Percentiles rank a stretch among this genome's conserved stretches.
These are phyloP conservation scores for Sericinus montela DNA, from an alignment of 2,888 invertebrate species.

Conservation along the genomic window DNA sequence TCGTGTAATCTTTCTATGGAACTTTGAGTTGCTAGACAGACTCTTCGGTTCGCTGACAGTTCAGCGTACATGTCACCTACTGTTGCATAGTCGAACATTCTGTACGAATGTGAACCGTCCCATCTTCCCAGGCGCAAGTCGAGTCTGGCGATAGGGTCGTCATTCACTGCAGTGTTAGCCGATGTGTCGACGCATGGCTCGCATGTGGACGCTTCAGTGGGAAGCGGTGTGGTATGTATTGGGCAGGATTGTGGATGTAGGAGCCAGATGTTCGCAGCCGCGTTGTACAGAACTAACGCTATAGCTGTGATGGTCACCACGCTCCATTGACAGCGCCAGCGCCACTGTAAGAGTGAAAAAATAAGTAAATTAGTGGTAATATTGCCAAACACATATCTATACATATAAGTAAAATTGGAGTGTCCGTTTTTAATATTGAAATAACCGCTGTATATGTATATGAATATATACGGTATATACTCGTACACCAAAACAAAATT, in stretches of 20 bases:
- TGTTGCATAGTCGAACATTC: slow-evolving; percentile 85
- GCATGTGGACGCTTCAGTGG: slow-evolving; percentile 49
- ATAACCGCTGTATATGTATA: too few relatives aligned
- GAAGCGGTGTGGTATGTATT: slow-evolving; percentile 32
- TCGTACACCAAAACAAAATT: too few relatives aligned
- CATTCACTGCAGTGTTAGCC: slow-evolving; percentile 46
- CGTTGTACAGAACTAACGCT: slow-evolving; percentile 80
- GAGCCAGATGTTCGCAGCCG: slow-evolving; percentile 64
- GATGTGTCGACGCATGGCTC: slow-evolving; percentile 57
- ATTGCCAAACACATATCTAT: too few relatives aligned
- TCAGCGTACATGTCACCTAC: slow-evolving; percentile 83
- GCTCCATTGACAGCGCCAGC: slow-evolving; percentile 83
- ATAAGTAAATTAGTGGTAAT: not conserved
- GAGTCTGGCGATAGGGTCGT: slow-evolving; percentile 75
- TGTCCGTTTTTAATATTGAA: too few relatives aligned
- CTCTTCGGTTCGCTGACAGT: slow-evolving; percentile 77
- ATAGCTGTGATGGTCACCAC: slow-evolving; percentile 82
- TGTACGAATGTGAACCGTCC: slow-evolving; percentile 85
- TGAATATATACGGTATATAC: too few relatives aligned
- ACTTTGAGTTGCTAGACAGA: slow-evolving; percentile 91
- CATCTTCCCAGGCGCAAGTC: slow-evolving; percentile 85
- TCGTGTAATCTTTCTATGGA: slow-evolving; percentile 90
- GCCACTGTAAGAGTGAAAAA: slow-evolving; percentile 47
- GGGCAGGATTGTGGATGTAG: slow-evolving; percentile 53
- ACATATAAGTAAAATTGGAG: too few relatives aligned